phyloP scores from a whole-genome alignment of 2,113 vertebrate species.

The Xenopus laevis region DNA sequence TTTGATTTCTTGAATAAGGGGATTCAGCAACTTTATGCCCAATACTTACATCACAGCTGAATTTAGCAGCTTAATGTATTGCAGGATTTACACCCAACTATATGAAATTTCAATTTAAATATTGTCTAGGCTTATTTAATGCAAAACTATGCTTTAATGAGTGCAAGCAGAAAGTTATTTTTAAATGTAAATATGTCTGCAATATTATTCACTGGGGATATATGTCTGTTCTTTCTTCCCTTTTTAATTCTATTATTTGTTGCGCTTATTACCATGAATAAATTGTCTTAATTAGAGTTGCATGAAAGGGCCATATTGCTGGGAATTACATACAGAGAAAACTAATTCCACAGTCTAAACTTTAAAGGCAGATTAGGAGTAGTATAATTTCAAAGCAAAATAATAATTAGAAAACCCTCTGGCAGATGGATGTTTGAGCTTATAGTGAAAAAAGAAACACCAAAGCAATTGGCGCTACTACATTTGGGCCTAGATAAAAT shows the following conservation, averaged over 20 bases:
- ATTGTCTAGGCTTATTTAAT: not conserved
- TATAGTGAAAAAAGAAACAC: constrained; percentile 3
- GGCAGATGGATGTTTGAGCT: not conserved
- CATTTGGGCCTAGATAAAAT: too few species aligned
- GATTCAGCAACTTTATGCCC: too few species aligned
- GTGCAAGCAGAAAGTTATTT: constrained; percentile 31
- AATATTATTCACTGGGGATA: constrained; percentile 30
- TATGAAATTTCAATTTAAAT: too few species aligned
- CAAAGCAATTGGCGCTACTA: too few species aligned
- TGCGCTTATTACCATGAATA: constrained; percentile 51
- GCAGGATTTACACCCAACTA: too few species aligned
- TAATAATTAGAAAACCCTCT: constrained; percentile 37
- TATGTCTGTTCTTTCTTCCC: constrained; percentile 48
- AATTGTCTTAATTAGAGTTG: constrained; percentile 56
- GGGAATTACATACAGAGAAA: constrained; percentile 48
- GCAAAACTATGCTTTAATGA: not conserved
- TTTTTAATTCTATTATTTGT: constrained; percentile 48
- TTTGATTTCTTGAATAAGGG: too few species aligned
- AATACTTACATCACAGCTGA: too few species aligned
- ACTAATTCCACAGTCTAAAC: constrained; percentile 40
- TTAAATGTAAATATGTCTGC: constrained; percentile 42
- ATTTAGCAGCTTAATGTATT: too few species aligned
- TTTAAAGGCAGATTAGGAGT: constrained; percentile 38
- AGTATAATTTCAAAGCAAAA: constrained; percentile 32
- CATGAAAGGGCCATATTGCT: constrained; percentile 43